phyloP scores from a whole-genome alignment of 2,113 vertebrate species.

The Campylorhamphus procurvoides region DNA sequence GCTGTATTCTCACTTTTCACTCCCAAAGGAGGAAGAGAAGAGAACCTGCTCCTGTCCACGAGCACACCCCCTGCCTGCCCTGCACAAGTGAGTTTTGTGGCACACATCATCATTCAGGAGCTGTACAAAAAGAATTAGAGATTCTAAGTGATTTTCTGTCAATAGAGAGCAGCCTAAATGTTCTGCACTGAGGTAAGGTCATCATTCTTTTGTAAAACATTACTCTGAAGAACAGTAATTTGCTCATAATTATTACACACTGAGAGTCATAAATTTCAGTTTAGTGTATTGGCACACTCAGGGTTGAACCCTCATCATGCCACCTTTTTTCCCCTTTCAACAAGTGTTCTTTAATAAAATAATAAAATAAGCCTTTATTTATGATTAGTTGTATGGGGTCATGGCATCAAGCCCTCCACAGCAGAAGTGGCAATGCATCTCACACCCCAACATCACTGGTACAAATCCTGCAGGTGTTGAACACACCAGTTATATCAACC shows the following conservation, averaged over 20 bases:
- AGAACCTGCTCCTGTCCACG: rapidly evolving
- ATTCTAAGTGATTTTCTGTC: slow-evolving; percentile 60
- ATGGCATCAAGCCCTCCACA: not conserved
- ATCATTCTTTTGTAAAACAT: slow-evolving; percentile 55
- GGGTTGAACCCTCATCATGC: not conserved
- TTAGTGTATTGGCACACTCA: not conserved
- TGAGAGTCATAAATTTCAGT: slow-evolving; percentile 35
- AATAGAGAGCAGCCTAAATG: slow-evolving; percentile 43
- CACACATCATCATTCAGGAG: slow-evolving; percentile 38
- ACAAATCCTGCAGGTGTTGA: not conserved
- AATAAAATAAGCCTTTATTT: not conserved
- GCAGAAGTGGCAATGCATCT: not conserved
- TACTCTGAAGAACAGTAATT: slow-evolving; percentile 48
- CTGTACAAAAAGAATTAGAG: slow-evolving; percentile 63
- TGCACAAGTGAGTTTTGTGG: not conserved
- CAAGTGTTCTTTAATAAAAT: not conserved
- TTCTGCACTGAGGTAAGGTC: slow-evolving; percentile 35
- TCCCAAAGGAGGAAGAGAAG: not conserved
- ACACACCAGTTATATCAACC: not conserved
- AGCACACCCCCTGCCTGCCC: rapidly evolving
- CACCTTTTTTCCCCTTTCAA: not conserved
- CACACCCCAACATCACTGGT: not conserved
- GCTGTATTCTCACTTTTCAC: not conserved
- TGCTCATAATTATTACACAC: slow-evolving; percentile 51
- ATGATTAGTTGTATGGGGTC: not conserved